Base-by-base conservation (phyloP, 2,888 invertebrate species). In the Hypercompe scribonia region DNA sequence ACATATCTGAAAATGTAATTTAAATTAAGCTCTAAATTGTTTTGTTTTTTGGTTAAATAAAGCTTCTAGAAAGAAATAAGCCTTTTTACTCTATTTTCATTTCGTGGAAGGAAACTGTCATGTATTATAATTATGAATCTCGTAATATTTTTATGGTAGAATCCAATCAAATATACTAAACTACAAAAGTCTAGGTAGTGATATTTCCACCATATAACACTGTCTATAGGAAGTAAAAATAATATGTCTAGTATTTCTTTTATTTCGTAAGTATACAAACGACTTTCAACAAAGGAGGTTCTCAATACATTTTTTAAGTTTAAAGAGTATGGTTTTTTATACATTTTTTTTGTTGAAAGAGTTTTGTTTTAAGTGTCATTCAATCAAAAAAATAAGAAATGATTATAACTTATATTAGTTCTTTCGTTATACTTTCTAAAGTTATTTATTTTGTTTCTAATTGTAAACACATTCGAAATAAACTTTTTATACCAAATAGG, bases 41-140 rank as follows among this genome's bases (percentile, higher is more conserved):
- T 36, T 36, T 39, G 24, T 54, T 50, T 50, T n/a, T n/a, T 24
- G n/a, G 50, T 54, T 54, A 54, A 54, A 7, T 50, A 24, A 50
- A 50, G 50, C 50, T 50, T 50, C 50, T 50, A 54, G n/a, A 54
- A 54, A n/a, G 24, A 54, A 54, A 21, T 8, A 50, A 24, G 2
- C 24, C 2, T 54, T n/a, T n/a, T 54, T n/a, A 54, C 24, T 46
- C 33, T 46, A 65, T 64, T 65, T 39, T 21, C 18, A 67, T 76
- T 75, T 72, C 74, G 73, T 69, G 72, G 82, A 80, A 81, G 82
- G 78, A 80, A 78, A 78, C 75, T 70, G 5, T 5, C 15, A 31
- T 31, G 4, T 4, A 50, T 5, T 8, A 61, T 31, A 31, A 61
- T 61, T 0, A 31, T 61, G 2, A 31, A 31, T 28, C 8, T 31